Base-by-base conservation (phyloP, 2,888 invertebrate species). In the Brenthis hecate region DNA sequence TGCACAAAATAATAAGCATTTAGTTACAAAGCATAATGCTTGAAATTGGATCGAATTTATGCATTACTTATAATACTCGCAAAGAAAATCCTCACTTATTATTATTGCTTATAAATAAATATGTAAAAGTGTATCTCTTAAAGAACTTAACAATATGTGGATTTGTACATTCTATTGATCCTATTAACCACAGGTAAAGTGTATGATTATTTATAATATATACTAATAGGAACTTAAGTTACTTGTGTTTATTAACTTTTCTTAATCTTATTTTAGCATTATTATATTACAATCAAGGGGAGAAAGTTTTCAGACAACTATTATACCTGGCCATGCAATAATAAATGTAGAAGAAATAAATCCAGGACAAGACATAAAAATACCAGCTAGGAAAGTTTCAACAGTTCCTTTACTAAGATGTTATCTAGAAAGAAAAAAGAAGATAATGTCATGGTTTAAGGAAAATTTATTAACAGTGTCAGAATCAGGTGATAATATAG, bases 271-370 rank as follows among this genome's bases (percentile, higher is more conserved):
- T 91, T 89, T 60, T 83, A 91, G 92, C 73, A 76, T 90, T 3
- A 85, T 92, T 55, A 58, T 92, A n/a, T 82, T 79, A 50, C 77
- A 84, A 65, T 81, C 83, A 2, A 72, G 78, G 66, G 83, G 77
- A 65, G 80, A 82, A 51, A 74, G 62, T 28, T 84, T 79, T 72
- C 77, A 82, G 72, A 85, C 84, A 32, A 78, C 77, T 0, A 69
- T 91, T 8, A 81, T 91, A 73, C 91, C 88, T 13, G 92, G 92
- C 0, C 86, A 87, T 78, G 85, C 89, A 54, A 77, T 92, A 67
- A 62, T 82, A 32, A 77, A 84, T 65, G 68, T 91, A 3, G 71
- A 61, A 11, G 80, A 84, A 74, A 72, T 71, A 64, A 69, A 76
- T 61, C 66, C 75, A 56, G 65, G 69, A 11, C 51, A 54, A 0